Evolutionary conservation across 2,797 vertebrate species (phyloP).

Genomic region (Syncerus caffer): DNA sequence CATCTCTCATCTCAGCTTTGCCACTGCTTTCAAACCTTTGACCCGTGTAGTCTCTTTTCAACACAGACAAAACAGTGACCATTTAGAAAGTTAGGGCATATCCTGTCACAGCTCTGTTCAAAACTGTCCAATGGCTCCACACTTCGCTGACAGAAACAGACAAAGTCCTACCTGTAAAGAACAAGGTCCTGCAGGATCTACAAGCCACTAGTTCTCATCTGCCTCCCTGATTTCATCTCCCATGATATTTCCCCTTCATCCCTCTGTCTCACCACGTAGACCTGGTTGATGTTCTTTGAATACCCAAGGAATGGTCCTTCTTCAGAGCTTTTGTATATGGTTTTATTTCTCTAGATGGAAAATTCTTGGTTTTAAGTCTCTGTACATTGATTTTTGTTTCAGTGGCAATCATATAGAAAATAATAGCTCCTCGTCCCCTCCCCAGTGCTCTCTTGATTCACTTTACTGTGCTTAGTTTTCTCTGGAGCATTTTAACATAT

Average conservation of each 20-base stretch:
- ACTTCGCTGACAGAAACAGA: neutral
- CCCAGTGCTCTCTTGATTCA: neutral
- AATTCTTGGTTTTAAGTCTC: neutral
- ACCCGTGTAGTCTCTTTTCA: neutral
- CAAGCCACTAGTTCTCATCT: neutral
- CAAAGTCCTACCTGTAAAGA: neutral
- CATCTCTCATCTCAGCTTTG: neutral
- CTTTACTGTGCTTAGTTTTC: neutral
- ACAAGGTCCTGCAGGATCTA: neutral
- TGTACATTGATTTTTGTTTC: neutral
- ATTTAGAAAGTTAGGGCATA: neutral
- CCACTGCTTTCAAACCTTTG: neutral
- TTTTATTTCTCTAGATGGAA: neutral
- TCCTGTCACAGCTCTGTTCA: neutral
- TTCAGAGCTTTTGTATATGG: neutral
- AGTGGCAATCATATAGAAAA: neutral
- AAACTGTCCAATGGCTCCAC: neutral
- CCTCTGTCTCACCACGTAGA: neutral
- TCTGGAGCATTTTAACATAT: neutral
- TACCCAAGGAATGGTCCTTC: neutral
- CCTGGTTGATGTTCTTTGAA: neutral
- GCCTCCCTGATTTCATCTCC: neutral
- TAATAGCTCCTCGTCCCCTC: neutral
- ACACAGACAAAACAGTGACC: neutral
- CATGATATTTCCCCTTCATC: neutral